Evolutionary conservation across 2,888 invertebrate species (phyloP), one percentile per base, ranked within the genome.

Genomic region (Hyppa rectilinea): DNA sequence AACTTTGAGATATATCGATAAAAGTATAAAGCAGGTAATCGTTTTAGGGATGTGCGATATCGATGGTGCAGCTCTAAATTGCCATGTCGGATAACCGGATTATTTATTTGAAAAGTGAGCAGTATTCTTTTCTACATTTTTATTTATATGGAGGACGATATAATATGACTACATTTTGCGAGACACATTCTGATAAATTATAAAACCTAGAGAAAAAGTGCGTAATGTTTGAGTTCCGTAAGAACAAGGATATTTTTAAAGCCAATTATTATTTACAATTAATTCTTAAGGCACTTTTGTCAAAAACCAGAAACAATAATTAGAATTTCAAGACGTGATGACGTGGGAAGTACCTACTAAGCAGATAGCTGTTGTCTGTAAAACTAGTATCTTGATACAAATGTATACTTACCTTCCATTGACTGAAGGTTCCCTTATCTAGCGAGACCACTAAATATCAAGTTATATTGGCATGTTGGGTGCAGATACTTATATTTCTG

Each of bases 1-100:
- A 84, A 80, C 78, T 83, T 82, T 83, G 71, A 84, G 29, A 70
- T 63, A 56, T 78, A 83, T 85, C 84, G 80, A 79, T 82, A 85
- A 84, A 81, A 73, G 70, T 77, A 87, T 76, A 50, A 61, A 14
- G 17, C 14, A 12, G 23, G 5, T 58, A 43, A 55, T 64, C 55
- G 40, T 14, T 14, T 49, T 31, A 59, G 53, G 50, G 34, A 73
- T 64, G 47, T 66, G 34, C 12, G 7, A 36, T 38, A 56, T 63
- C 31, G 64, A 67, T 49, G 29, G 38, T 53, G 36, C 23, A 63
- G 29, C 36, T 65, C 23, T 59, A 53, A 47, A 17, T 40, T 40
- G 31, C 10, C 53, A 6, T 14, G 17, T 17, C 26, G n/a, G 45
- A 36, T 29, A 17, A 2, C 49, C 14, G 31, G 40, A 12, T 26